Evolutionary conservation across 2,888 invertebrate species (phyloP).

Genomic region (Apamea crenata): DNA sequence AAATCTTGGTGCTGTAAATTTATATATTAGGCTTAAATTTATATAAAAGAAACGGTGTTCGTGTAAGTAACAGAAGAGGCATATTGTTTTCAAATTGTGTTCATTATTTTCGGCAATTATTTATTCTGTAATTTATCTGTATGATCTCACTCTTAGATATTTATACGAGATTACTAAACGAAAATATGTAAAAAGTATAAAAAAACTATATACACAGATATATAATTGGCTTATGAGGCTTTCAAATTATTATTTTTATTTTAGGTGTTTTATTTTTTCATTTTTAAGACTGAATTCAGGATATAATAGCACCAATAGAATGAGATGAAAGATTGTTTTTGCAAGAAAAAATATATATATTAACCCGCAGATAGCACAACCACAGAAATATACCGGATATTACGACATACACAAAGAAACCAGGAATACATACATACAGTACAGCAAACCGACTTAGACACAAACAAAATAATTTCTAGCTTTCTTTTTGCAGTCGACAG

Average conservation of each 20-base stretch:
- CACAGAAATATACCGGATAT: slow-evolving; percentile 73
- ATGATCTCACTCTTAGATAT: slow-evolving; percentile 90
- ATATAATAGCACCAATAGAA: slow-evolving; percentile 85
- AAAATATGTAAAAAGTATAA: slow-evolving; percentile 83
- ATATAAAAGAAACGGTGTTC: slow-evolving; percentile 87
- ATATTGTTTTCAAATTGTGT: slow-evolving; percentile 89
- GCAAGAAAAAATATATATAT: slow-evolving; percentile 63
- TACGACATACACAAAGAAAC: slow-evolving; percentile 50
- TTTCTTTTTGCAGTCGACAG: slow-evolving; percentile 68
- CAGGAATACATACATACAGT: slow-evolving; percentile 66
- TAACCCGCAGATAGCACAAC: slow-evolving; percentile 83
- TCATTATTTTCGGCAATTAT: slow-evolving; percentile 89
- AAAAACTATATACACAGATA: slow-evolving; percentile 85
- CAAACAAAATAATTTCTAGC: slow-evolving; percentile 55
- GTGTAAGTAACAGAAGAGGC: slow-evolving; percentile 89
- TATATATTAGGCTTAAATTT: slow-evolving; percentile 91
- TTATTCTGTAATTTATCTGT: slow-evolving; percentile 88
- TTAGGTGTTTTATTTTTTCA: slow-evolving; percentile 83
- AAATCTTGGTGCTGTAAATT: slow-evolving; percentile 91
- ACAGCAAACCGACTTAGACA: slow-evolving; percentile 58
- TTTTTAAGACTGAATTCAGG: slow-evolving; percentile 88
- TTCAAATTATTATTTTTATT: slow-evolving; percentile 85
- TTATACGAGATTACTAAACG: slow-evolving; percentile 90
- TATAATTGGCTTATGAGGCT: slow-evolving; percentile 90
- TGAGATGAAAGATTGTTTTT: slow-evolving; percentile 73